phyloP scores from a whole-genome alignment of 2,888 invertebrate genomes.

The Erebia ligea region DNA sequence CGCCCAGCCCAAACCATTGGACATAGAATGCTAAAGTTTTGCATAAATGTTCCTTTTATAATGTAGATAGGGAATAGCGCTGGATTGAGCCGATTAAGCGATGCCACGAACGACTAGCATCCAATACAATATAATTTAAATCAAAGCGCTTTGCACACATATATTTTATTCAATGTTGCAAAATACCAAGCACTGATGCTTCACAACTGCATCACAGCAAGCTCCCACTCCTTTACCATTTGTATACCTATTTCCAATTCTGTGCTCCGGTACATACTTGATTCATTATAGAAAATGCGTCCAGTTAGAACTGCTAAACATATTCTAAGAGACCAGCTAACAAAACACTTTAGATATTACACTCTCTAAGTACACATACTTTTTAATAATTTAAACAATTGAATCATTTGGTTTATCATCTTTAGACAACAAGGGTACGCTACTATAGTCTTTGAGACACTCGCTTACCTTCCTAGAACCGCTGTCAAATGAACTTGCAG shows the following conservation, averaged over 20 bases:
- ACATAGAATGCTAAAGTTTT: too few species aligned
- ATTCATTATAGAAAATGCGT: too few species aligned
- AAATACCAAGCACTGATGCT: not conserved
- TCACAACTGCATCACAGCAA: not conserved
- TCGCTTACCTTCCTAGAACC: constrained; percentile 66
- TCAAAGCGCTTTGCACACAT: not conserved
- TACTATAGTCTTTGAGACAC: constrained; percentile 75
- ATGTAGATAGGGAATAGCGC: too few species aligned
- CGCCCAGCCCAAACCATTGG: too few species aligned
- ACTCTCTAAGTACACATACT: constrained; percentile 4
- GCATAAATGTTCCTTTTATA: too few species aligned
- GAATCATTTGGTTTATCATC: constrained; percentile 75
- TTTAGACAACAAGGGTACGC: constrained; percentile 75
- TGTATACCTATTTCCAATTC: not conserved
- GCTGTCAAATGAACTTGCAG: constrained; percentile 76
- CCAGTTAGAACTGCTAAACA: too few species aligned
- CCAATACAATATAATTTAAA: not conserved
- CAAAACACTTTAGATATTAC: not conserved
- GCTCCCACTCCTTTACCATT: not conserved
- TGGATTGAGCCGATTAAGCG: too few species aligned
- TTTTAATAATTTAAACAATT: constrained; percentile 56
- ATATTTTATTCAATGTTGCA: not conserved
- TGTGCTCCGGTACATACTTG: not conserved
- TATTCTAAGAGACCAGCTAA: not conserved
- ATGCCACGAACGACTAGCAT: too few species aligned